Evolutionary conservation across 2,888 invertebrate species (phyloP), one percentile per base, ranked within the genome.

Genomic region (Tipula unca): DNA sequence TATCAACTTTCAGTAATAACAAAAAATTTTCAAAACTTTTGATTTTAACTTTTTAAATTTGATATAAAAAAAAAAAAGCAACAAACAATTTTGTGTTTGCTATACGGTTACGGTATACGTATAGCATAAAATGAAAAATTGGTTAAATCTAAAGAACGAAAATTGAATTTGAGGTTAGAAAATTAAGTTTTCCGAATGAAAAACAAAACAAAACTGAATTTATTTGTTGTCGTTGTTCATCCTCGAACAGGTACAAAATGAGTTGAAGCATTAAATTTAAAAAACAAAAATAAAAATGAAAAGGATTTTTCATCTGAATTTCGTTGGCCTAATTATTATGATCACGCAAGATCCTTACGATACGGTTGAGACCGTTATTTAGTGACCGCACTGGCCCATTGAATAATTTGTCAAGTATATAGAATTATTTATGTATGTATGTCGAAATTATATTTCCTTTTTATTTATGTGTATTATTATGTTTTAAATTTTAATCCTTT

Each of bases 141-240:
- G 69, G 69, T 69, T 69, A 69, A 69, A 69, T 69, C 69, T 69
- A 20, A 69, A 25, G 69, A 69, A 69, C 69, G 25, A 69, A 69
- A 69, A 69, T 69, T 69, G 69, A 69, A 69, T 69, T 69, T 69
- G 69, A 69, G 69, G 69, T 69, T 25, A 48, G 48, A 69, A 69
- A 69, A 69, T 69, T 69, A 69, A 69, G 69, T 69, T 69, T 69
- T 69, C 25, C 69, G 69, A 69, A 69, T 69, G 69, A 69, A 69
- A 10, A 25, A 69, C 20, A 69, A 8, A 69, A 25, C 8, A 69
- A 10, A 69, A 48, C 17, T 3, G 17, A n/a, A 17, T 48, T 48
- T 20, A 69, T 69, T 69, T 69, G 69, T 69, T 69, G 69, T 5
- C 69, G 10, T 20, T 25, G 20, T 69, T 69, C 69, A 69, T 69